These are phyloP conservation scores for Dryococelus australis DNA, from an alignment of 2,888 invertebrate species.

Conservation along the genomic window DNA sequence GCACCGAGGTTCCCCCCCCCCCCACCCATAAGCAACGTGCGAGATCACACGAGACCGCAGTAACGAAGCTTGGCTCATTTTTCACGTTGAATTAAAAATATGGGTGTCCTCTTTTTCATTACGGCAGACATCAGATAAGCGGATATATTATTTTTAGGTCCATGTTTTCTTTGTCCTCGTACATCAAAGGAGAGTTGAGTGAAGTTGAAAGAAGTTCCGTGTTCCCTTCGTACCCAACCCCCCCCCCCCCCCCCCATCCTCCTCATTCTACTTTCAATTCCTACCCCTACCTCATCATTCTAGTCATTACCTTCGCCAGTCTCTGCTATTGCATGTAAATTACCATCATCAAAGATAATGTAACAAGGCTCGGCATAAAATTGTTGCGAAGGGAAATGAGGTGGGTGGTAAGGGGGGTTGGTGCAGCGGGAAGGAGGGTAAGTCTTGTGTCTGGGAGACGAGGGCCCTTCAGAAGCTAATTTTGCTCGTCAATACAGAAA, in stretches of 20 bases:
- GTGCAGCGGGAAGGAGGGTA: not conserved
- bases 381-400: not conserved
- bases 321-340: slow-evolving; percentile 28
- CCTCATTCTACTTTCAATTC: no score
- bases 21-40: no score
- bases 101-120: not conserved
- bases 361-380: slow-evolving; percentile 25
- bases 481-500: slow-evolving; percentile 26
- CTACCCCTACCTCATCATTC: not conserved
- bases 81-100: not conserved
- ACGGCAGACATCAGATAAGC: not conserved
- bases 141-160: not conserved
- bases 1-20: no score
- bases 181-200: not conserved
- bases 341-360: slow-evolving; percentile 29
- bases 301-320: slow-evolving; percentile 22
- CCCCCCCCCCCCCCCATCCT: no score
- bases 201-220: slow-evolving; percentile 16
- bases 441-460: not conserved
- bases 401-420: no score
- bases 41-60: not conserved
- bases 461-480: slow-evolving; percentile 19
- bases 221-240: not conserved
- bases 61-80: not conserved
- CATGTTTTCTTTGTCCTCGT: not conserved